Base-by-base conservation (phyloP, 2,888 invertebrate genomes). In the Sesia apiformis region DNA sequence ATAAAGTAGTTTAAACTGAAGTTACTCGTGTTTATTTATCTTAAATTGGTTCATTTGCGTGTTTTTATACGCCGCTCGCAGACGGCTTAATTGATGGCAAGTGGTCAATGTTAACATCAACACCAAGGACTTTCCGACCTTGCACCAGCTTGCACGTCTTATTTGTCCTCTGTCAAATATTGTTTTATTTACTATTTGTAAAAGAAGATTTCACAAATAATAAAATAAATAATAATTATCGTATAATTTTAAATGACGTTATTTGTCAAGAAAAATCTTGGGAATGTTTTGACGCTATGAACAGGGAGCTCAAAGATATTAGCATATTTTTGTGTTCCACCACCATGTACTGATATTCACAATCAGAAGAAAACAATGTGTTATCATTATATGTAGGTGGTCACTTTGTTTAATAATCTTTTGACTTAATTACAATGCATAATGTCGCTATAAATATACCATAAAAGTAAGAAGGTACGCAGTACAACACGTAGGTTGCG, bases 401-500 rank as follows among this genome's bases (percentile, higher is more conserved):
- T 46, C 23, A 23, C 23, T 23, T n/a, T 5, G 46, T 46, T 46
- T 46, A 46, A 46, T 8, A 23, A 46, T 23, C 46, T n/a, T n/a
- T 46, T 46, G 23, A 23, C 23, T 8, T 46, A 46, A 46, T 46
- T 46, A 46, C 46, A 46, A 46, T 46, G 46, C 4, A 46, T 23
- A 46, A 46, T 46, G 46, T 40, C 5, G 7, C 7, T 40, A 52
- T n/a, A 42, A 54, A 52, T 52, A 51, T 63, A 64, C 64, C 63
- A 63, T 58, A 60, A 57, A 57, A 62, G 64, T 66, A 64, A n/a
- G n/a, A n/a, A n/a, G 65, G 61, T 64, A 70, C 68, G 61, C 23
- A 1, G 23, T 64, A 70, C 68, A 62, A 68, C 64, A 66, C 60
- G 80, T 79, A 73, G 81, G 78, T 49, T 74, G 80, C 78, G 74